phyloP scores from a whole-genome alignment of 2,797 vertebrate genomes.

The Urocyon cinereoargenteus region DNA sequence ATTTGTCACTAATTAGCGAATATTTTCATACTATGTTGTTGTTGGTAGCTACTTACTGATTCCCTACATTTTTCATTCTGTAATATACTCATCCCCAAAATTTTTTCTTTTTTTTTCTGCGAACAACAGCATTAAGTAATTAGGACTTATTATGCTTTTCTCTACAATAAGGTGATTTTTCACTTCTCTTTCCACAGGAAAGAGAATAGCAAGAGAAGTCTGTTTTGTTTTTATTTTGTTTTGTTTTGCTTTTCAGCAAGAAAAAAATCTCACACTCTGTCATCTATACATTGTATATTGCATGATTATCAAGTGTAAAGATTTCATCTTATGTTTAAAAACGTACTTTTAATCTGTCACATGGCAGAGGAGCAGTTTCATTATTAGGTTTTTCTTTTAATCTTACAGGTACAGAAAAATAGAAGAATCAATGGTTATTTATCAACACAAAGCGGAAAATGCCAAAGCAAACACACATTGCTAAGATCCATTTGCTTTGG shows the following conservation, averaged over 20 bases:
- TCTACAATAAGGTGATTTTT: background rate
- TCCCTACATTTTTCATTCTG: background rate
- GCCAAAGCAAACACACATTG: fast-evolving
- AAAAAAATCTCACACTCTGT: background rate
- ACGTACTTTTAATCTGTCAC: background rate
- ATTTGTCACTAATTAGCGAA: background rate
- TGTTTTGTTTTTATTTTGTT: background rate
- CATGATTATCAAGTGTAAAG: background rate
- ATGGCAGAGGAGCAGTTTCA: background rate
- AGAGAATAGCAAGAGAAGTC: background rate
- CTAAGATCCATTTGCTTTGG: background rate
- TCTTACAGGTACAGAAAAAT: background rate
- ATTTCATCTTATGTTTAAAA: slow-evolving; percentile 6
- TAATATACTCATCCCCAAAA: background rate
- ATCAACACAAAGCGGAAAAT: too few relatives aligned
- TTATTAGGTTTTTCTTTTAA: background rate
- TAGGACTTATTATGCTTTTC: background rate
- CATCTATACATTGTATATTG: background rate
- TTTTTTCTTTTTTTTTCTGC: background rate
- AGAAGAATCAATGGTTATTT: background rate
- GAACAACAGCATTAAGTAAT: background rate
- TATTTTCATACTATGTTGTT: background rate
- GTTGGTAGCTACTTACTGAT: background rate
- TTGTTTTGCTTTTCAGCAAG: background rate
- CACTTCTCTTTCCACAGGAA: background rate